Base-by-base conservation (phyloP, 1,140 invertebrate genomes). In the Mylabris phalerata region DNA sequence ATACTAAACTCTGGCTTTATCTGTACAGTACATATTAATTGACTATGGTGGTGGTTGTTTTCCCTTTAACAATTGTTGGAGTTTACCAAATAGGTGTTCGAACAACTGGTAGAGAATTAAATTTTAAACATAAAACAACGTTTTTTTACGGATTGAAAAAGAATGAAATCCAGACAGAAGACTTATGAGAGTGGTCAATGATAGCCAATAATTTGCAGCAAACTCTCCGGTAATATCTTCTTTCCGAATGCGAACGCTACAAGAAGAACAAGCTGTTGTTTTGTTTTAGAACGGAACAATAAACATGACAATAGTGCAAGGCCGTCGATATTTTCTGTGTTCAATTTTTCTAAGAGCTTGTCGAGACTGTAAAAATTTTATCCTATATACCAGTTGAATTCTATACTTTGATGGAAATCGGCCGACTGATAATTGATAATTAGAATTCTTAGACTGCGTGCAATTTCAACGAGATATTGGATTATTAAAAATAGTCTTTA, bases 231-330 rank as follows among this genome's bases (percentile, higher is more conserved):
- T n/a, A 56, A 56, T 57, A 50, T 57, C 55, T 49, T 50, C 48
- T 59, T 55, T 59, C 46, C 24, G 48, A 57, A 47, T 7, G 32
- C 9, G 42, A 55, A 49, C 49, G 43, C 43, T 57, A 59, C 56
- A 56, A 55, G 49, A 58, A 58, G 57, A 48, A 60, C 57, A 48
- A 40, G 50, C 10, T 49, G 61, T 63, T 56, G 57, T 60, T 62
- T 62, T 62, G 57, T 63, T 63, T 54, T 45, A 52, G 43, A 38
- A 55, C 59, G 49, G 45, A 63, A 60, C 62, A 61, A 63, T 63
- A 63, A 63, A 63, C 62, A 63, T 63, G 62, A 63, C 62, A 63
- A 61, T 61, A 52, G 50, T 48, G 62, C 59, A 63, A 63, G 62
- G 62, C 46, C 59, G 46, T 50, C 54, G 47, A 63, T 61, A 60